These are phyloP conservation scores for Uloborus diversus DNA, from an alignment of 1,140 invertebrate genomes.

Conservation along the genomic window DNA sequence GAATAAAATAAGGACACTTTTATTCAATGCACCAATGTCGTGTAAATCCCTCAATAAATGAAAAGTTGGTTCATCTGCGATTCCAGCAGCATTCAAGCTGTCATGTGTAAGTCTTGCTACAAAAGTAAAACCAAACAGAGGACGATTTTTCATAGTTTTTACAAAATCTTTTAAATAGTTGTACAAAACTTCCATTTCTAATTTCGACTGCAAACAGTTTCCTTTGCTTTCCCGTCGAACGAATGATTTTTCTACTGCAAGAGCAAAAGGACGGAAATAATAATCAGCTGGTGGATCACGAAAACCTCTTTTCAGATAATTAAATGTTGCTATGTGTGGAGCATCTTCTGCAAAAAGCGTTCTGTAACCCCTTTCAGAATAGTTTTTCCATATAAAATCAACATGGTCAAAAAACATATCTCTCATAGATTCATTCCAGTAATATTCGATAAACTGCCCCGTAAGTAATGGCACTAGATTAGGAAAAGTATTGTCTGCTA, in stretches of 20 bases:
- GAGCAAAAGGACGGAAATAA: constrained; percentile 66
- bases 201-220: constrained; percentile 50
- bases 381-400: constrained; percentile 70
- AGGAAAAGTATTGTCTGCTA: constrained; percentile 64
- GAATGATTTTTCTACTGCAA: constrained; percentile 53
- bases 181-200: constrained; percentile 52
- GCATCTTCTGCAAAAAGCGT: constrained; percentile 69
- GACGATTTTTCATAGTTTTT: constrained; percentile 32
- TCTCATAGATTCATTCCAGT: constrained; percentile 53
- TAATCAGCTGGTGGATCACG: constrained; percentile 66
- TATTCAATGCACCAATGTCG: constrained; percentile 63
- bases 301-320: constrained; percentile 68
- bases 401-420: constrained; percentile 64
- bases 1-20: constrained; percentile 78
- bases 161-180: constrained; percentile 49
- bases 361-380: constrained; percentile 65
- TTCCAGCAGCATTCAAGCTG: constrained; percentile 62
- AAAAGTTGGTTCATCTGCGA: constrained; percentile 62
- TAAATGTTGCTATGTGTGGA: constrained; percentile 68
- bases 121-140: constrained; percentile 64
- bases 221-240: constrained; percentile 29
- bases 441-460: constrained; percentile 58
- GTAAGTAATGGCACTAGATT: constrained; percentile 62
- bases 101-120: constrained; percentile 65
- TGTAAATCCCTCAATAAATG: constrained; percentile 62